Evolutionary conservation across 2,888 invertebrate genomes (phyloP).

Genomic region (Nomada lathburiana): DNA sequence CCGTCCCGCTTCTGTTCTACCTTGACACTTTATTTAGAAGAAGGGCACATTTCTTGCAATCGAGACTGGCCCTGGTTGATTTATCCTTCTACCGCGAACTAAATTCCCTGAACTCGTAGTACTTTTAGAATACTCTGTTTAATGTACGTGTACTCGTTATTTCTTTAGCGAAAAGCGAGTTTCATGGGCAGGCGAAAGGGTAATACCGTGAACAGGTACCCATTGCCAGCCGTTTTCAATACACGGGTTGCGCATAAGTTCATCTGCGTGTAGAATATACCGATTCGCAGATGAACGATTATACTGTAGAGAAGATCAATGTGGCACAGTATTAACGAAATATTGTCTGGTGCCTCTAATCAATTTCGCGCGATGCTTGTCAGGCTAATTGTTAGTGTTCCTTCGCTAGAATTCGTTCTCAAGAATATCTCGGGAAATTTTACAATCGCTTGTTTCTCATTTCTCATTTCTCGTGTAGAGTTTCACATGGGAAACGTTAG

Average conservation of each 20-base stretch:
- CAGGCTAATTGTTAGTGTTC: too few species aligned
- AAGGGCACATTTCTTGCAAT: background rate
- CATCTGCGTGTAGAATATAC: background rate
- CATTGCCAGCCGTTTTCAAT: conserved; percentile 9
- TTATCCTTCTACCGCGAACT: background rate
- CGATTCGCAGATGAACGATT: conserved; percentile 5
- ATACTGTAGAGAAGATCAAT: conserved; percentile 66
- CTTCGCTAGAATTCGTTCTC: too few species aligned
- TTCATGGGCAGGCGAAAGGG: conserved; percentile 4
- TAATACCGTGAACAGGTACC: conserved; percentile 48
- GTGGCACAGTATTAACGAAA: conserved; percentile 65
- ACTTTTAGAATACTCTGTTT: conserved; percentile 15
- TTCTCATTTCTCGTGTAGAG: background rate
- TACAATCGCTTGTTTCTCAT: too few species aligned
- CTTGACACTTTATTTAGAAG: background rate
- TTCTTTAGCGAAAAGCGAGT: background rate
- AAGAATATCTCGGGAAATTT: too few species aligned
- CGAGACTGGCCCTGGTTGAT: background rate
- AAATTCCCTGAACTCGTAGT: background rate
- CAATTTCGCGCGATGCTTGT: conserved; percentile 1
- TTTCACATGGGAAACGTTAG: conserved; percentile 41
- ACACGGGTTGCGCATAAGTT: background rate
- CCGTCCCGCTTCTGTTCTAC: background rate
- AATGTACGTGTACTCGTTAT: background rate
- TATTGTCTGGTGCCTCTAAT: background rate